Evolutionary conservation across 2,888 invertebrate species (phyloP), one percentile per base, ranked within the genome.

Genomic region (Hirtodrosophila confusa): DNA sequence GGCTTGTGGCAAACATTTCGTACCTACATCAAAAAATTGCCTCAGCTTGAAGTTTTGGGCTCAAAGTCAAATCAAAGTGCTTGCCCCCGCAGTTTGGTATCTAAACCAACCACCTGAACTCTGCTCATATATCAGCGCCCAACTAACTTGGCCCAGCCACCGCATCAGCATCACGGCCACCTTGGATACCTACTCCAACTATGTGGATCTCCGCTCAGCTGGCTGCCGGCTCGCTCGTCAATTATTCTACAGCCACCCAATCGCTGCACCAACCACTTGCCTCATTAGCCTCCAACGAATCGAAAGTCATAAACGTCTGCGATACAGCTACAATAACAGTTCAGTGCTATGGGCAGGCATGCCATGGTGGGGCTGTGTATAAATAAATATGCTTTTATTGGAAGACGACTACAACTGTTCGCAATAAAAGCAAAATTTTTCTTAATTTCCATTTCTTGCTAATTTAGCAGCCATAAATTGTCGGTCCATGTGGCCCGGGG

Each of bases 371-470:
- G 45, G 50, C 62, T 60, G 48, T 62, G 73, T 86, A 79, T 78
- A 82, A 80, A 80, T 80, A 80, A 86, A 86, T 86, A 80, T 82
- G 86, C 76, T 69, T 86, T 86, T 86, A 80, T 80, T 80, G 86
- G 84, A 86, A 80, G 84, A 79, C 86, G 80, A 86, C 80, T 84
- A 87, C 87, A 83, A 85, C 87, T 87, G 88, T 83, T 87, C 82
- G 86, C 88, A 83, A 83, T 83, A 83, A 83, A 83, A 87, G 88
- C 86, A 83, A 82, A 82, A 83, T 83, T 83, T 83, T 85, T 83
- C 83, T 83, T 85, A 87, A 83, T 83, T 83, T 87, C 86, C 86
- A 87, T 87, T 85, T 87, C 86, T 85, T 80, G 87, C 85, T 83
- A 82, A 83, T 83, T 83, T 87, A 83, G 82, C 88, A 76, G 86